These are phyloP conservation scores for Drosophila ohnishii DNA, from an alignment of 1,140 invertebrate genomes.

Conservation along the genomic window DNA sequence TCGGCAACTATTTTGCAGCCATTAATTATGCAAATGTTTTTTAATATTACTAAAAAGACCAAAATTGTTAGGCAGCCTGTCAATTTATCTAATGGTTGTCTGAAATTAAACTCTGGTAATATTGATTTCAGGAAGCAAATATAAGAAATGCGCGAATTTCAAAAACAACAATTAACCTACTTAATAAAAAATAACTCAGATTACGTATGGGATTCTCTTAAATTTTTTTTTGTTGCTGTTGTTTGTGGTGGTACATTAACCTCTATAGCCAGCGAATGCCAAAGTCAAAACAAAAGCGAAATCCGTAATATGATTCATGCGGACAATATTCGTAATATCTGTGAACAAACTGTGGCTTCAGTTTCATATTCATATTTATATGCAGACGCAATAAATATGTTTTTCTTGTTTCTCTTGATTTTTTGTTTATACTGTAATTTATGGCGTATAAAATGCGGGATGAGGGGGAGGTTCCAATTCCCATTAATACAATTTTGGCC, in stretches of 20 bases:
- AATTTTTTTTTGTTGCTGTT: not conserved
- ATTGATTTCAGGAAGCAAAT: constrained; percentile 8
- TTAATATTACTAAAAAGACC: constrained; percentile 58
- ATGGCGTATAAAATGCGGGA: constrained; percentile 47
- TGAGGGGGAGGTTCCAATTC: constrained; percentile 46
- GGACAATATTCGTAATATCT: constrained; percentile 56
- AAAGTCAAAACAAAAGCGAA: constrained; percentile 73
- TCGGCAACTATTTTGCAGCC: constrained; percentile 65
- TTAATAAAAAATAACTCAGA: constrained; percentile 47
- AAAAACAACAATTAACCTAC: constrained; percentile 67
- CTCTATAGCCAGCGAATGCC: constrained; percentile 51
- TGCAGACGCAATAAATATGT: constrained; percentile 33
- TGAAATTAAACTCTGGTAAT: not conserved
- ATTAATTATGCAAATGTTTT: constrained; percentile 75
- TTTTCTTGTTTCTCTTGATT: constrained; percentile 20
- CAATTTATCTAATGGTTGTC: constrained; percentile 66
- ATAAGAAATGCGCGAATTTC: constrained; percentile 19
- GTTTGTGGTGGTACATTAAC: constrained; percentile 64
- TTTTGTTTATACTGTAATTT: constrained; percentile 63
- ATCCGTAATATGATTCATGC: constrained; percentile 69
- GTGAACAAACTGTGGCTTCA: constrained; percentile 44
- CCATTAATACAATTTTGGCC: constrained; percentile 55
- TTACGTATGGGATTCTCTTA: constrained; percentile 48
- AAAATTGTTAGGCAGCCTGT: constrained; percentile 37
- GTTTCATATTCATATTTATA: constrained; percentile 50